Percentiles rank a stretch among this genome's conserved stretches.
phyloP scores from a whole-genome alignment of 2,888 invertebrate genomes.

The Sphaerophoria rueppellii region DNA sequence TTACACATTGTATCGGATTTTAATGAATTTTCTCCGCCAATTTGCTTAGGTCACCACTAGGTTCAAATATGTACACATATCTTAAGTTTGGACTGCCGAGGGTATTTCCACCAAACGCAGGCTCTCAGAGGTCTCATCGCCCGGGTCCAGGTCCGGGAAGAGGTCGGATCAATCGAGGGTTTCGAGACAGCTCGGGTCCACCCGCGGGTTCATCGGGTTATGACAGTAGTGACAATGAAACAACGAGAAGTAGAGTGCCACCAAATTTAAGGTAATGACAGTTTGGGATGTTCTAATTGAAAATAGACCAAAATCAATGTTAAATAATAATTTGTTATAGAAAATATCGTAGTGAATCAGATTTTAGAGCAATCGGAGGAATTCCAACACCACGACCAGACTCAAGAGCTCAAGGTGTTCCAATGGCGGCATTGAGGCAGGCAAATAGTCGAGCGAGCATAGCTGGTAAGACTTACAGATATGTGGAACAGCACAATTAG shows the following conservation, averaged over 20 bases:
- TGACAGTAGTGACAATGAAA: constrained; percentile 94
- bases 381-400: constrained; percentile 80
- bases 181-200: constrained; percentile 84
- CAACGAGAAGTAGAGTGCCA: constrained; percentile 83
- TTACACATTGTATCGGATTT: constrained; percentile 10
- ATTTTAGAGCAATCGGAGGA: constrained; percentile 85
- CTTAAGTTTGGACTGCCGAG: constrained; percentile 96
- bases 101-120: constrained; percentile 93
- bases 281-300: background rate
- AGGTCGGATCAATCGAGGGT: constrained; percentile 84
- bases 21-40: constrained; percentile 3
- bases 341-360: constrained; percentile 93
- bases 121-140: constrained; percentile 86
- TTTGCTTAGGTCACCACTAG: constrained; percentile 88
- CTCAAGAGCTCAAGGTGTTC: constrained; percentile 83
- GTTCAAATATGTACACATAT: constrained; percentile 96
- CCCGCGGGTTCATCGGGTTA: constrained; percentile 92
- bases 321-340: constrained; percentile 76
- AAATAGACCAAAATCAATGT: background rate
- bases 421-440: constrained; percentile 87
- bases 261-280: constrained; percentile 82
- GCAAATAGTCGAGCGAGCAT: constrained; percentile 86
- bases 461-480: constrained; percentile 76
- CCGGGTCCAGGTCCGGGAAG: constrained; percentile 82
- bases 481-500: background rate